These are phyloP conservation scores for Pegoplata infirma DNA, from an alignment of 2,888 invertebrate genomes.

Conservation along the genomic window DNA sequence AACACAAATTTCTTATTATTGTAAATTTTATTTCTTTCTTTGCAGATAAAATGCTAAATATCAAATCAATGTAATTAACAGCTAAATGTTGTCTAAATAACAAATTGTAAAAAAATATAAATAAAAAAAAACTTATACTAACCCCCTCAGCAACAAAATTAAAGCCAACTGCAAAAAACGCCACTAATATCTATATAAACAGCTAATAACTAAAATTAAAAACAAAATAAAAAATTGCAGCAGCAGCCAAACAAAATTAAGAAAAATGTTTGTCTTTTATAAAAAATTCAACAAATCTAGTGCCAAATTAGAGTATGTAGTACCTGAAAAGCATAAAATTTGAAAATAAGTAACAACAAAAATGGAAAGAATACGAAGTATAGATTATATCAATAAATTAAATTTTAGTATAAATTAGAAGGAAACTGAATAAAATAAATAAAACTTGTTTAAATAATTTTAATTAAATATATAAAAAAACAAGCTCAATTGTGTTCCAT, in stretches of 20 bases:
- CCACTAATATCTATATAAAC: constrained; percentile 24
- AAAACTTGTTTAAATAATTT: neutral
- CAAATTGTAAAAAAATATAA: constrained; percentile 50
- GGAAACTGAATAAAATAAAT: neutral
- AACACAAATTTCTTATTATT: constrained; percentile 12
- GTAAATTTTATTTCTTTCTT: constrained; percentile 46
- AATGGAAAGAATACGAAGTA: constrained; percentile 21
- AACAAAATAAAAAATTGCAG: no score
- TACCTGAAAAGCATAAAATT: constrained; percentile 54
- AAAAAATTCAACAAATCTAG: constrained; percentile 40
- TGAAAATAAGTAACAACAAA: constrained; percentile 19
- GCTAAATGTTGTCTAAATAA: constrained; percentile 50
- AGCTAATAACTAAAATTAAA: constrained; percentile 31
- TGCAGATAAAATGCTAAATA: constrained; percentile 59
- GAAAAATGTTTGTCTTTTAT: constrained; percentile 51
- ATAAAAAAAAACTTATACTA: constrained; percentile 2
- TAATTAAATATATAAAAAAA: constrained; percentile 3
- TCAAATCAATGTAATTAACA: constrained; percentile 56
- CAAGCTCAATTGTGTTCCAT: constrained; percentile 61
- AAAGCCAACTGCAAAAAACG: constrained; percentile 35
- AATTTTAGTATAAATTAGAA: constrained; percentile 15
- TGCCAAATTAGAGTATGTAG: constrained; percentile 57
- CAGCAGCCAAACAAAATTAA: neutral
- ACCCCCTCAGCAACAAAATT: neutral
- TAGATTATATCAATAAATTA: constrained; percentile 13